These are phyloP conservation scores for Phocoena sinus DNA, from an alignment of 2,113 vertebrate species.

Conservation along the genomic window DNA sequence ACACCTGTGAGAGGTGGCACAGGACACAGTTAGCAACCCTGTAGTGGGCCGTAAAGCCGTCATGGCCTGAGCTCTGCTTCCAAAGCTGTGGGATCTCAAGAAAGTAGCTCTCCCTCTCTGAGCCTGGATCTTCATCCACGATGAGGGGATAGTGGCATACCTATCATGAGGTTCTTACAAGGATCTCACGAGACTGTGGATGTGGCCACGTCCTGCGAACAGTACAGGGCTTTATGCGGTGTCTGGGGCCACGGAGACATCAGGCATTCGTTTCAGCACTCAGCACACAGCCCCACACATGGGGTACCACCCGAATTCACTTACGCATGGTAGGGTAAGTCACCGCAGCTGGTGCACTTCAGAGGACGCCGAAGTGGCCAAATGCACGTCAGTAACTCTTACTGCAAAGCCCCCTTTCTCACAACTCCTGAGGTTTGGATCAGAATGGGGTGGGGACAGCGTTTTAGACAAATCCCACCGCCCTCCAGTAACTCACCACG, in stretches of 20 bases:
- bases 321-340: fast-evolving
- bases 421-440: too few species aligned
- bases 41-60: fast-evolving
- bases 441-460: fast-evolving
- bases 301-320: neutral
- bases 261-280: neutral
- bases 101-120: neutral
- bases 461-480: neutral
- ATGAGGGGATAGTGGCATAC: fast-evolving
- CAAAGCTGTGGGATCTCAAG: neutral
- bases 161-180: fast-evolving
- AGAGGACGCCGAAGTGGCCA: neutral
- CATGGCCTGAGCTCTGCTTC: fast-evolving
- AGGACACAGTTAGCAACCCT: neutral
- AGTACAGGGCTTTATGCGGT: fast-evolving
- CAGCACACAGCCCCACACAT: fast-evolving
- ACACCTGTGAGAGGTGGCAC: fast-evolving
- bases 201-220: fast-evolving
- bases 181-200: neutral
- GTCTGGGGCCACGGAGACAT: fast-evolving
- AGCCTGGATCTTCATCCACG: neutral
- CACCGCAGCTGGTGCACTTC: fast-evolving
- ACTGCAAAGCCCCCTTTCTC: neutral
- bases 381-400: fast-evolving
- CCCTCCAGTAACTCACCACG: neutral